Base-by-base conservation (phyloP, 2,888 invertebrate species). In the Lasioglossum marginatum region DNA sequence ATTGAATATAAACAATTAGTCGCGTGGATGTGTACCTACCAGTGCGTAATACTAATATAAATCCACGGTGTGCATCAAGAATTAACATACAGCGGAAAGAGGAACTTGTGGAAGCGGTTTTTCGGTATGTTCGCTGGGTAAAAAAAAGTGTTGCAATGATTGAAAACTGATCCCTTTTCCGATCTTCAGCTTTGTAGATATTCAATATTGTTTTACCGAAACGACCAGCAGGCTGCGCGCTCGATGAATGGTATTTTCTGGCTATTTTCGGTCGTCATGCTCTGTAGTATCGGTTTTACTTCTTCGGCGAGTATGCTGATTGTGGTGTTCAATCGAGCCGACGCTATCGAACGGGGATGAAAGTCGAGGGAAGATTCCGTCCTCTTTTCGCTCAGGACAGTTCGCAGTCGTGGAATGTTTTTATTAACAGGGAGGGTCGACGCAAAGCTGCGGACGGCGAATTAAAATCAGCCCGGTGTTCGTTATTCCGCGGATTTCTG, bases 401-500 rank as follows among this genome's bases (percentile, higher is more conserved):
- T 77, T 37, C 68, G 70, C 37, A 40, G 52, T 77, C 19, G 23
- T 16, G 27, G 37, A 45, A 31, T 37, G 23, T 70, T 74, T 79
- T 57, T 60, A 45, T 48, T 45, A 48, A 2, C 10, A 14, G 14
- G 19, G 3, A 27, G 37, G n/a, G 6, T 23, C 23, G 19, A 12
- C 8, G 66, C 34, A 23, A 34, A 14, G 45, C 10, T 34, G 57
- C 12, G 8, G 70, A 16, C 4, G 19, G 8, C 14, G 31, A 82
- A 74, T 82, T 74, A 74, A 68, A 63, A 60, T 78, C 37, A 72
- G 37, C 71, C 45, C 23, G n/a, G 52, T 78, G 74, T 63, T 16
- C 14, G n/a, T 34, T 37, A 19, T 40, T 27, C 52, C 34, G 27
- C 23, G 63, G 27, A 40, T 71, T 83, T 75, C 34, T 43, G 52